These are phyloP conservation scores for Trichoplusia ni DNA, from an alignment of 1,140 invertebrate genomes.

Conservation along the genomic window DNA sequence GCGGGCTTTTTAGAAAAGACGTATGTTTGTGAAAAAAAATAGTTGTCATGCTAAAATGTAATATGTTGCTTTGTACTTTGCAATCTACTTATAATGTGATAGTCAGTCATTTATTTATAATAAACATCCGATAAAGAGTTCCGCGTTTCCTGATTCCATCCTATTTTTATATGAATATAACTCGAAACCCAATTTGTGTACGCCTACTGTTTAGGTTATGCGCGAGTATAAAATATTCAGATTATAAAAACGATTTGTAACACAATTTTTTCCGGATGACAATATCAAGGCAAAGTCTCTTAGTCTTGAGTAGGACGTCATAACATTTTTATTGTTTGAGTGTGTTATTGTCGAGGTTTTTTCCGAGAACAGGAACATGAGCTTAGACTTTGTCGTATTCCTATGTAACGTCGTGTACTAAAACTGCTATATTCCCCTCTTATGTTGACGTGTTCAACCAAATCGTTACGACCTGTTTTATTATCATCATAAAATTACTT, in stretches of 20 bases:
- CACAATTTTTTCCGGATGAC: background rate
- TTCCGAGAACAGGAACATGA: background rate
- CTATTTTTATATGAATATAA: background rate
- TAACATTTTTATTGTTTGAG: conserved; percentile 26
- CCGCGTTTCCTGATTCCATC: background rate
- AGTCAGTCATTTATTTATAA: too few species aligned
- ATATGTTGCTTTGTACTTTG: too few species aligned
- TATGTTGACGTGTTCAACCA: background rate
- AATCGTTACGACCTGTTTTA: conserved; percentile 2
- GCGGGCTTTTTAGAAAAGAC: too few species aligned
- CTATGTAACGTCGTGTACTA: background rate
- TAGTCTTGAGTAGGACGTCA: background rate
- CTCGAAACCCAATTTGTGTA: conserved; percentile 6
- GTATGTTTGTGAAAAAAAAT: background rate
- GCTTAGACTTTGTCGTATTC: conserved; percentile 3
- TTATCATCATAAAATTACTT: conserved; percentile 12
- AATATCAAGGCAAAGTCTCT: background rate
- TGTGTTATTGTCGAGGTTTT: conserved; percentile 18
- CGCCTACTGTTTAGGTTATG: background rate
- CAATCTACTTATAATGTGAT: too few species aligned
- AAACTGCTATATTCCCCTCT: background rate
- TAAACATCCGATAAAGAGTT: too few species aligned
- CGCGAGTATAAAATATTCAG: background rate
- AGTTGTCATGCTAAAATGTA: too few species aligned
- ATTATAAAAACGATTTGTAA: conserved; percentile 21